Percentiles rank a stretch among this genome's conserved stretches.
Conservation (phyloP, 2,113 vertebrate species). For the Sceloporus tristichus region DNA sequence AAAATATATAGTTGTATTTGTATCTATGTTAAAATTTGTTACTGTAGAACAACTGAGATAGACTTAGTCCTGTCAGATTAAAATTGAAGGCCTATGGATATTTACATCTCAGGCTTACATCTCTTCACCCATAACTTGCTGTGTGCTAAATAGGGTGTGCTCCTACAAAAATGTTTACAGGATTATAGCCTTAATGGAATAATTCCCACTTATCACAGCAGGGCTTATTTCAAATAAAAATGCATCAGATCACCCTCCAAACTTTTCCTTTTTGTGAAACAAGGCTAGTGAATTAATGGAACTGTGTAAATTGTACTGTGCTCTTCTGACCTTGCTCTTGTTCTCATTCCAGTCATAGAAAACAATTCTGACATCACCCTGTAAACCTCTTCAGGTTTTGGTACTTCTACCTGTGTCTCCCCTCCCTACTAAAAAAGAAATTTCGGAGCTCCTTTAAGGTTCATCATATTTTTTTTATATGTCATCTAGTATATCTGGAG, state of each 20-base stretch:
- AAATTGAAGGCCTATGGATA: neutral
- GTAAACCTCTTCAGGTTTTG: constrained; percentile 14
- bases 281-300: neutral
- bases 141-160: neutral
- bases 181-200: constrained; percentile 1
- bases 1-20: neutral
- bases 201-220: neutral
- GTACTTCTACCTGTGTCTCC: neutral
- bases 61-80: neutral
- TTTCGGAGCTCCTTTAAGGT: neutral
- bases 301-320: neutral
- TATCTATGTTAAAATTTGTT: neutral
- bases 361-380: constrained; percentile 16
- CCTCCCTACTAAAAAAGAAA: neutral
- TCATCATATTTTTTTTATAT: constrained; percentile 30
- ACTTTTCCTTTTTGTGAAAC: neutral
- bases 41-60: neutral
- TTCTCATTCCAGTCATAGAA: constrained; percentile 8
- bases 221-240: neutral
- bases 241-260: neutral
- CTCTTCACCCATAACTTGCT: neutral
- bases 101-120: neutral
- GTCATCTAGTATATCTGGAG: neutral
- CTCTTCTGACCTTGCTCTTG: neutral
- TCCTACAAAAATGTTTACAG: too few relatives aligned